Percentiles rank a stretch among this genome's conserved stretches.
Evolutionary conservation across 2,888 invertebrate genomes (phyloP).

Genomic region (Ornithoptera priamus): DNA sequence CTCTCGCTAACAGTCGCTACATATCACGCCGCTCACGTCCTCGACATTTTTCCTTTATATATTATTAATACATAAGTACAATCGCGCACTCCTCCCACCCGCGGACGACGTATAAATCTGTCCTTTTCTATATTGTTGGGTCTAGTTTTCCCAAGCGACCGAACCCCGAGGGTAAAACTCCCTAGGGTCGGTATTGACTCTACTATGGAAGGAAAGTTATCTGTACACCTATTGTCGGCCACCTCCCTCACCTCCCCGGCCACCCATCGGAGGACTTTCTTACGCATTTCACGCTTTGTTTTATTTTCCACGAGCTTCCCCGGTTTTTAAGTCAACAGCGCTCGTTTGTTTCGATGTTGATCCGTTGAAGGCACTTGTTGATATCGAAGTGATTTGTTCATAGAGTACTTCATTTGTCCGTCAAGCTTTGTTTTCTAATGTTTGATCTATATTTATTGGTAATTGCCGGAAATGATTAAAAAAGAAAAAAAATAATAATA

Average conservation of each 20-base stretch:
- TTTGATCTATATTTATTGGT: background rate
- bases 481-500: too few relatives aligned
- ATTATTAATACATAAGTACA: constrained; percentile 79
- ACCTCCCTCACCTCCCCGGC: constrained; percentile 51
- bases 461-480: too few relatives aligned
- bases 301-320: constrained; percentile 46
- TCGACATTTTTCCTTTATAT: constrained; percentile 80
- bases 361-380: constrained; percentile 36
- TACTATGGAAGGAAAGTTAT: constrained; percentile 79
- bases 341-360: constrained; percentile 32
- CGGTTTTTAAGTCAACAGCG: constrained; percentile 27
- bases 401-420: background rate
- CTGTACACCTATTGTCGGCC: constrained; percentile 79
- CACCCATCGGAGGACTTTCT: constrained; percentile 68
- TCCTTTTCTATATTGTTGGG: constrained; percentile 80
- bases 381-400: constrained; percentile 24
- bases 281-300: constrained; percentile 78
- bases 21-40: constrained; percentile 78
- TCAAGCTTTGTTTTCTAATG: background rate
- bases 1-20: constrained; percentile 78
- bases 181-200: constrained; percentile 80
- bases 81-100: constrained; percentile 62
- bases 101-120: constrained; percentile 50
- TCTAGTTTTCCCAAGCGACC: constrained; percentile 80
- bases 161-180: constrained; percentile 78